A percentile compares a stretch with the other conserved stretches of the same genome.
phyloP scores from a whole-genome alignment of 1,140 invertebrate species.

The Philotrypesis tridentata region DNA sequence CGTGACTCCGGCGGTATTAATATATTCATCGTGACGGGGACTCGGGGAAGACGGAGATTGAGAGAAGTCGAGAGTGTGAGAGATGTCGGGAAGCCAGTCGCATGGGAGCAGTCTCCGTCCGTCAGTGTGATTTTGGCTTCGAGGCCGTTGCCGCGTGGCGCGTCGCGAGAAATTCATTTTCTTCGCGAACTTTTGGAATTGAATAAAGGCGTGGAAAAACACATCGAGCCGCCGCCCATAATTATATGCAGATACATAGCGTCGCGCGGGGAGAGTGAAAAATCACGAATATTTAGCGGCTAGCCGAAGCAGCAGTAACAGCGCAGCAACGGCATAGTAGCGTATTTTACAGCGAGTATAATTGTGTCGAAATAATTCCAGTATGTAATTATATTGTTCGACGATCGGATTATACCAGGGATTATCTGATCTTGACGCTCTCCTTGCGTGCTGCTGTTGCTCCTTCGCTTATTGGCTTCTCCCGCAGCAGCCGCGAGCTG shows the following conservation, averaged over 20 bases:
- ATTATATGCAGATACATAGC: no score
- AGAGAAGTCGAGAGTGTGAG: background rate
- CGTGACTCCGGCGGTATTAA: conserved; percentile 34
- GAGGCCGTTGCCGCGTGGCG: no score
- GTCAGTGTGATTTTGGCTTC: no score
- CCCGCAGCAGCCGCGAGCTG: background rate
- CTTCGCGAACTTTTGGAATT: no score
- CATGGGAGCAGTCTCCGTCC: no score
- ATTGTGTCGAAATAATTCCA: conserved; percentile 26
- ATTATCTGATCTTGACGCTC: conserved; percentile 15
- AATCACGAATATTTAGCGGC: no score
- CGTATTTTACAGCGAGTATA: background rate
- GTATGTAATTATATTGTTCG: conserved; percentile 32
- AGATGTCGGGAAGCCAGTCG: background rate
- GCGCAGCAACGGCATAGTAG: no score
- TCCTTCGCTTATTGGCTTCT: background rate
- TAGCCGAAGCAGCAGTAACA: no score
- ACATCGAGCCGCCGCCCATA: no score
- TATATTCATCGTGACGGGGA: conserved; percentile 42
- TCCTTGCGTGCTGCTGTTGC: background rate
- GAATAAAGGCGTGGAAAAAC: no score
- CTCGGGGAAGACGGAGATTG: background rate
- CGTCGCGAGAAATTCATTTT: no score
- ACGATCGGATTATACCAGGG: background rate
- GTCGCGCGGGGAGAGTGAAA: no score